Conservation (phyloP, 1,140 invertebrate species). For the Drosophila kanapiae region DNA sequence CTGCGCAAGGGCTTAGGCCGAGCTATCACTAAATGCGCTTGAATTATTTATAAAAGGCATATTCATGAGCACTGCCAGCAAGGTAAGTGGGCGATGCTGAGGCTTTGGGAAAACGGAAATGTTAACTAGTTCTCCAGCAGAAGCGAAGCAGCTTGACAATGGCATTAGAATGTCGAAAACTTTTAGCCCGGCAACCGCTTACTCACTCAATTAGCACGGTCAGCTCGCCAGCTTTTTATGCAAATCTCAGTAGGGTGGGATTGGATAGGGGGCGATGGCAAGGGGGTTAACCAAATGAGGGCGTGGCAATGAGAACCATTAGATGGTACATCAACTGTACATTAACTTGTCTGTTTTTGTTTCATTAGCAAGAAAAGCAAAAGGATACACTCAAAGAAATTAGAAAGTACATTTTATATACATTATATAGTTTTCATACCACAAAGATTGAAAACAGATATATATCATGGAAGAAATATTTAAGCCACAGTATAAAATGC, state of each 20-base stretch:
- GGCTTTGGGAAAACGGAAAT: slow-evolving; percentile 57
- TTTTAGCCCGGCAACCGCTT: slow-evolving; percentile 63
- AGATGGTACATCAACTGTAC: slow-evolving; percentile 81
- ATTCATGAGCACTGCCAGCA: slow-evolving; percentile 65
- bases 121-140: slow-evolving; percentile 73
- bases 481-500: too few species aligned
- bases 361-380: slow-evolving; percentile 70
- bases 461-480: too few species aligned
- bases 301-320: slow-evolving; percentile 54
- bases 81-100: slow-evolving; percentile 29
- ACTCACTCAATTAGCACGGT: slow-evolving; percentile 78
- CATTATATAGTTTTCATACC: too few species aligned
- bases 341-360: slow-evolving; percentile 82
- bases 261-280: too few species aligned
- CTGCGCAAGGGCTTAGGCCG: slow-evolving; percentile 57
- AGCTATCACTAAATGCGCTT: slow-evolving; percentile 74
- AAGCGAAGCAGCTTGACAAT: slow-evolving; percentile 70
- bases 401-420: too few species aligned
- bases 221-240: slow-evolving; percentile 66
- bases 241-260: slow-evolving; percentile 59
- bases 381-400: slow-evolving; percentile 7
- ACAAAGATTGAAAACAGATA: too few species aligned
- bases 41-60: slow-evolving; percentile 82
- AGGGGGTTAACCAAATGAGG: slow-evolving; percentile 10
- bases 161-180: slow-evolving; percentile 80